Percentiles rank a stretch among this genome's conserved stretches.
Evolutionary conservation across 1,140 invertebrate species (phyloP).

Genomic region (Teleopsis dalmanni): DNA sequence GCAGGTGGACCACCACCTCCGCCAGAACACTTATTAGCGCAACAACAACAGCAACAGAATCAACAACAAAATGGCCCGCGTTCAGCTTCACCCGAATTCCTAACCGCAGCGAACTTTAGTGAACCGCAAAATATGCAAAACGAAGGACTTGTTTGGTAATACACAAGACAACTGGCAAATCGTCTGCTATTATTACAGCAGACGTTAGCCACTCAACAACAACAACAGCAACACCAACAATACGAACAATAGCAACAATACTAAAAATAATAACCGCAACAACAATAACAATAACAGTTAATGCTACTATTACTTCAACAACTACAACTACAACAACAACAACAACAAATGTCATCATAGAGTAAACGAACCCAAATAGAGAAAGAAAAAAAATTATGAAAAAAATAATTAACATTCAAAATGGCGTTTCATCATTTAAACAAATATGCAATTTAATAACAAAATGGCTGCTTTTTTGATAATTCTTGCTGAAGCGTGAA

Average conservation of each 20-base stretch:
- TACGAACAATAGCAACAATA: constrained; percentile 12
- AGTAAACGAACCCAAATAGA: neutral
- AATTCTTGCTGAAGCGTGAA: constrained; percentile 7
- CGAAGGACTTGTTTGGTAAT: constrained; percentile 66
- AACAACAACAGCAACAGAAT: constrained; percentile 20
- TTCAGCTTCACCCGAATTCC: constrained; percentile 49
- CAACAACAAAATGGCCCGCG: constrained; percentile 44
- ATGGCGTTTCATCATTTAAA: neutral
- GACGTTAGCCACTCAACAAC: constrained; percentile 17
- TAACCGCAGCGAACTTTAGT: constrained; percentile 54
- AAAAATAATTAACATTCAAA: neutral
- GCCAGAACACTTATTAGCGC: constrained; percentile 35
- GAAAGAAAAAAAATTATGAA: constrained; percentile 1
- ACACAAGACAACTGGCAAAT: constrained; percentile 43
- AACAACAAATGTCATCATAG: constrained; percentile 12
- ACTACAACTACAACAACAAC: constrained; percentile 7
- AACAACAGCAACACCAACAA: constrained; percentile 19
- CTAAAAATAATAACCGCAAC: constrained; percentile 3
- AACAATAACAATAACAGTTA: constrained; percentile 4
- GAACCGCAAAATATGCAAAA: constrained; percentile 65
- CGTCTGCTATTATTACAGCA: constrained; percentile 34
- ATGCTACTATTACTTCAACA: constrained; percentile 5
- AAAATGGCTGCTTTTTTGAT: constrained; percentile 6
- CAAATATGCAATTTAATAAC: neutral
- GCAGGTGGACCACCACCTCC: constrained; percentile 49